Evolutionary conservation across 2,888 invertebrate genomes (phyloP).

Genomic region (Auanema freiburgensis): DNA sequence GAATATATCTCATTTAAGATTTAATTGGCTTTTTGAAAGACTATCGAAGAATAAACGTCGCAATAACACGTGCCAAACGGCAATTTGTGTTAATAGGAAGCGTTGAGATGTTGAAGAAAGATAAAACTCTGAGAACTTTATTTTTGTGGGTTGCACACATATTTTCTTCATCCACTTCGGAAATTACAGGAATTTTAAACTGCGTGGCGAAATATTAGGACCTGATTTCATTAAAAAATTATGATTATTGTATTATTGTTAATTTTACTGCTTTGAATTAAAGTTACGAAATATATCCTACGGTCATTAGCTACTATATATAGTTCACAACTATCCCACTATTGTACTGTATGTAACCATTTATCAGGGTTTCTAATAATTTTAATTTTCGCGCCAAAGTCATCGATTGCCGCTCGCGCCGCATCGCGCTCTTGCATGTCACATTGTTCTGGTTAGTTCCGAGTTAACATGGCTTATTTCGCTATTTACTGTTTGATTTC

Average conservation of each 20-base stretch:
- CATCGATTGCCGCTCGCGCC: too few species aligned
- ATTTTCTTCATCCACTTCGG: not conserved
- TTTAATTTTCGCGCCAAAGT: too few species aligned
- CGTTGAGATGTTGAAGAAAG: conserved; percentile 18
- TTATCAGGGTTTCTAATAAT: too few species aligned
- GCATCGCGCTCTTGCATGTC: too few species aligned
- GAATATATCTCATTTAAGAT: conserved; percentile 11
- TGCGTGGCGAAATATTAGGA: not conserved
- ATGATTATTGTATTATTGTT: too few species aligned
- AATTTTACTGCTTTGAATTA: too few species aligned
- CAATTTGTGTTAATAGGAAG: conserved; percentile 37
- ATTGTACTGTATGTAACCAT: too few species aligned
- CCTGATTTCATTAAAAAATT: not conserved
- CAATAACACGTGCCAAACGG: conserved; percentile 37
- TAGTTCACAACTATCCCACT: too few species aligned
- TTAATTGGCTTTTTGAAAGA: conserved; percentile 34
- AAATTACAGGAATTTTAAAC: conserved; percentile 12
- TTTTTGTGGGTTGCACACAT: conserved; percentile 1
- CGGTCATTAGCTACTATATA: too few species aligned
- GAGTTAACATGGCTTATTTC: too few species aligned
- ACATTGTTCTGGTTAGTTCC: too few species aligned
- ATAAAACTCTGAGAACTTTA: conserved; percentile 6
- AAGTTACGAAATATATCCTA: too few species aligned
- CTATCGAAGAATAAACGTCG: conserved; percentile 36
- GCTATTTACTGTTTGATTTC: not conserved